Conservation (phyloP, 1,140 invertebrate species). For the Agrilus planipennis region DNA sequence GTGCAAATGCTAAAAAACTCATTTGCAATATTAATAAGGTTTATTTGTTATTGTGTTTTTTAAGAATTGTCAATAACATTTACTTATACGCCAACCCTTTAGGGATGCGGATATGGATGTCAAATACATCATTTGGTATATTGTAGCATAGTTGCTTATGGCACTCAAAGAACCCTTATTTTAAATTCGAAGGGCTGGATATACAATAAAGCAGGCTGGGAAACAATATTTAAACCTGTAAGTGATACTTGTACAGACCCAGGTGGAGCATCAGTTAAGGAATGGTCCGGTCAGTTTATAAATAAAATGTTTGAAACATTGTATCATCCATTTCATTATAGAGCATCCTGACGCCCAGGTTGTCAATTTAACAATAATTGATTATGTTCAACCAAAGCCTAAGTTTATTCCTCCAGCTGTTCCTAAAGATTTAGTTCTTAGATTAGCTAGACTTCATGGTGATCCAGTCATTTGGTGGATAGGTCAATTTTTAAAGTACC, state of each 20-base stretch:
- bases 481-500: constrained; percentile 77
- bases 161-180: not conserved
- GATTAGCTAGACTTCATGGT: constrained; percentile 74
- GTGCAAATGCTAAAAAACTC: constrained; percentile 74
- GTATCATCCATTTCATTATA: no score
- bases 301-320: not conserved
- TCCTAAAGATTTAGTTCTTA: constrained; percentile 75
- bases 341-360: constrained; percentile 54
- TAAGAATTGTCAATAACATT: no score
- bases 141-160: not conserved
- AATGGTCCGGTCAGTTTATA: not conserved
- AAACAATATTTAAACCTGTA: not conserved
- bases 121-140: not conserved
- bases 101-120: not conserved
- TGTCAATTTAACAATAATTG: constrained; percentile 84
- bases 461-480: constrained; percentile 52
- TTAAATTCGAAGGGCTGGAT: not conserved
- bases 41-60: no score
- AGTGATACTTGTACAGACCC: not conserved
- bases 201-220: no score
- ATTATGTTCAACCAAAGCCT: constrained; percentile 79
- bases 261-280: not conserved
- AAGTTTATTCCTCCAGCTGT: constrained; percentile 85
- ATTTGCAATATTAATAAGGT: constrained; percentile 97
- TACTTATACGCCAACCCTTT: no score